Conservation (phyloP, 2,888 invertebrate species). For the Apotomis capreana region DNA sequence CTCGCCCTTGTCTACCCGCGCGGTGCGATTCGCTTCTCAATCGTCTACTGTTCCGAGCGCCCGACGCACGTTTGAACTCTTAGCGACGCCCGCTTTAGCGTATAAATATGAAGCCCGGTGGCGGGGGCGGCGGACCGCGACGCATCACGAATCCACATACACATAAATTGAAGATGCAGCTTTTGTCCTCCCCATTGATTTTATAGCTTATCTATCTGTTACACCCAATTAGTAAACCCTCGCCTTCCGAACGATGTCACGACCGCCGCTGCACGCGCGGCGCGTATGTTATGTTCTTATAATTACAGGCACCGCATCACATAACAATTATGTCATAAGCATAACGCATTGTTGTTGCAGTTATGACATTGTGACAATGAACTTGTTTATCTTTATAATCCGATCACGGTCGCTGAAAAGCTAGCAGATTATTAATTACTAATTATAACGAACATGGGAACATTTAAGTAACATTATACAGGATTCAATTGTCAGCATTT, state of each 20-base stretch:
- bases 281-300: constrained; percentile 59
- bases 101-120: constrained; percentile 82
- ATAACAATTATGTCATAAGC: constrained; percentile 52
- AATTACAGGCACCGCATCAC: constrained; percentile 54
- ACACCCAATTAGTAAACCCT: constrained; percentile 77
- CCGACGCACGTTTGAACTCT: constrained; percentile 82
- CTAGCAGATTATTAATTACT: not conserved
- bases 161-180: constrained; percentile 81
- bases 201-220: constrained; percentile 78
- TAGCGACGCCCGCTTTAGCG: constrained; percentile 78
- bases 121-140: constrained; percentile 78
- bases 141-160: constrained; percentile 80
- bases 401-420: constrained; percentile 5
- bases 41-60: constrained; percentile 81
- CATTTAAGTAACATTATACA: not conserved
- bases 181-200: constrained; percentile 80
- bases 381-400: not conserved
- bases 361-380: constrained; percentile 17
- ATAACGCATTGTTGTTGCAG: constrained; percentile 41
- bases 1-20: constrained; percentile 80
- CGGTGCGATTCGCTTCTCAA: constrained; percentile 77
- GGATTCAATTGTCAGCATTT: not conserved
- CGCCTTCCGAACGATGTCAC: constrained; percentile 63
- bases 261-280: constrained; percentile 65
- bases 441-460: constrained; percentile 5